Evolutionary conservation across 2,113 vertebrate genomes (phyloP).

Genomic region (Echinops telfairi): DNA sequence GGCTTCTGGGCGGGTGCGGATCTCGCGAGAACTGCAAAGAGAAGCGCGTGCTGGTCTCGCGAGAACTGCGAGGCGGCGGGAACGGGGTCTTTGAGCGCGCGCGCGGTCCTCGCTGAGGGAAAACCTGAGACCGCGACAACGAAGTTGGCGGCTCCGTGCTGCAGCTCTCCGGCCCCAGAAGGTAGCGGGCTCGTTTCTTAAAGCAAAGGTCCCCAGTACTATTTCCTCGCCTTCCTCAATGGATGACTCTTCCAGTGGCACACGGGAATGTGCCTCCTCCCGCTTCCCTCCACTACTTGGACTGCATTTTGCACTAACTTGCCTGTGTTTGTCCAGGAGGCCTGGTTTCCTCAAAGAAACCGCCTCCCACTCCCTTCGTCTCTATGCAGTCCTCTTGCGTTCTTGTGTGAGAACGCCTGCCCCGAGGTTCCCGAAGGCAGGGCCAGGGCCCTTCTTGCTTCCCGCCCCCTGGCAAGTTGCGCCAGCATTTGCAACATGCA

Average conservation of each 20-base stretch:
- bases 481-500: too few relatives aligned
- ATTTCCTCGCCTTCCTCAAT: neutral
- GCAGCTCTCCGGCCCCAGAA: rapidly evolving
- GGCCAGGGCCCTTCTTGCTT: neutral
- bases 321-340: too few relatives aligned
- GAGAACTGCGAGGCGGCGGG: neutral
- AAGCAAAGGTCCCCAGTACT: neutral
- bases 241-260: neutral
- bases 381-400: too few relatives aligned
- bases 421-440: neutral
- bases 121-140: neutral
- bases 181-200: too few relatives aligned
- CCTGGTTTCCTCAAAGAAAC: too few relatives aligned
- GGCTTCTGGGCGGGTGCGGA: neutral
- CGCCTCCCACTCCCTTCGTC: too few relatives aligned
- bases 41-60: neutral
- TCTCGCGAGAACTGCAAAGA: neutral
- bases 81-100: too few relatives aligned
- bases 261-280: neutral
- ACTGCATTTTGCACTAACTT: neutral
- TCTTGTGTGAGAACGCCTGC: too few relatives aligned
- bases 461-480: too few relatives aligned
- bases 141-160: too few relatives aligned
- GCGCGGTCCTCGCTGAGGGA: too few relatives aligned
- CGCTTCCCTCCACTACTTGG: neutral